Evolutionary conservation across 2,113 vertebrate species (phyloP).

Genomic region (Semicossyphus pulcher): DNA sequence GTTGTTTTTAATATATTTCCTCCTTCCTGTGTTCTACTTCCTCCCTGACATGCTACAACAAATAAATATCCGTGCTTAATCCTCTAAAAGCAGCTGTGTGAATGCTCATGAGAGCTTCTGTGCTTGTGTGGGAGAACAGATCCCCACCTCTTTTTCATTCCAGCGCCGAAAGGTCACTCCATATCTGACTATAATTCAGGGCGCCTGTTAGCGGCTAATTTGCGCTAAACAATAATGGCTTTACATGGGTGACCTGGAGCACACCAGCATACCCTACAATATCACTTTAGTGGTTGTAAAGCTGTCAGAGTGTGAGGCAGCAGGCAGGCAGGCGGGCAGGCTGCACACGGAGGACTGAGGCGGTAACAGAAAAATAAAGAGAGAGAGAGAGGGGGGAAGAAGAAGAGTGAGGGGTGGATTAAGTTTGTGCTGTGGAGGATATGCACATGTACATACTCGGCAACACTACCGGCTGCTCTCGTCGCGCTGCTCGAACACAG

Average conservation of each 20-base stretch:
- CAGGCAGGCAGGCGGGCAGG: neutral
- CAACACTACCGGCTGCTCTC: slow-evolving; percentile 39
- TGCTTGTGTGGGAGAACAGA: slow-evolving; percentile 42
- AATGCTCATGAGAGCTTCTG: slow-evolving; percentile 32
- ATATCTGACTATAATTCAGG: slow-evolving; percentile 66
- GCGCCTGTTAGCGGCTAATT: slow-evolving; percentile 71
- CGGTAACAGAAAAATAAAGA: neutral
- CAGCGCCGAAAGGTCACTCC: slow-evolving; percentile 64
- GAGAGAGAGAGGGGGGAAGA: neutral
- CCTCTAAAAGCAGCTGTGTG: slow-evolving; percentile 27
- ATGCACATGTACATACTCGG: slow-evolving; percentile 47
- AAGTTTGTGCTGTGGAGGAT: slow-evolving; percentile 61
- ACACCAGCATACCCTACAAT: slow-evolving; percentile 24
- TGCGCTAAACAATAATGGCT: slow-evolving; percentile 71
- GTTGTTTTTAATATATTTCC: neutral
- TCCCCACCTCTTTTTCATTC: slow-evolving; percentile 49
- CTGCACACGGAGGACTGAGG: neutral
- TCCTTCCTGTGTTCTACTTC: neutral
- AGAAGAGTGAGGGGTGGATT: slow-evolving; percentile 47
- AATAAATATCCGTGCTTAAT: slow-evolving; percentile 40
- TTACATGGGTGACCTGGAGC: slow-evolving; percentile 50
- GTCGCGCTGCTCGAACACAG: slow-evolving; percentile 20
- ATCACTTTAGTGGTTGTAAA: slow-evolving; percentile 46
- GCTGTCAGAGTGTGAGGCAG: slow-evolving; percentile 21
- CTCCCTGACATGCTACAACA: neutral